phyloP scores from a whole-genome alignment of 2,113 vertebrate genomes.

The Gallinago jamesoni region DNA sequence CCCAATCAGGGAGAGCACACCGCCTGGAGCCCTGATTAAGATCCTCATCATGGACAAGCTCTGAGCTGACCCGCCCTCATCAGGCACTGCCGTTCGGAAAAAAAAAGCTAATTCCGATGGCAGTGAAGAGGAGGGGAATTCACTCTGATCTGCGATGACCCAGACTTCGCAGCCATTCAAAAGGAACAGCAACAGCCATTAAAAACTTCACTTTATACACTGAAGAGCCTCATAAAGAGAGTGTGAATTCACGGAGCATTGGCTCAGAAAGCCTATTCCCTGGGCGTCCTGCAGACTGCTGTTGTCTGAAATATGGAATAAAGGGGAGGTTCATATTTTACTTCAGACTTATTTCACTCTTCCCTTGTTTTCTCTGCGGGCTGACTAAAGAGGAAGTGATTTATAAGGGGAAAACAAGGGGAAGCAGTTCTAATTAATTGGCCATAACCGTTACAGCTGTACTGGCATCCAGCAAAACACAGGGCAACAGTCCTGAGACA shows the following conservation, averaged over 20 bases:
- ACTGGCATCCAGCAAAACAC: neutral
- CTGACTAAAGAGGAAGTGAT: slow-evolving; percentile 48
- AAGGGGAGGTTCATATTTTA: slow-evolving; percentile 51
- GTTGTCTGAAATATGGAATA: slow-evolving; percentile 20
- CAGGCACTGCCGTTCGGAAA: neutral
- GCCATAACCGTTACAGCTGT: neutral
- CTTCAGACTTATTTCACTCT: neutral
- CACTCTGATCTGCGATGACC: neutral
- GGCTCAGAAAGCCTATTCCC: slow-evolving; percentile 38
- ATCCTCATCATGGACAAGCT: neutral
- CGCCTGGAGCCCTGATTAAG: neutral
- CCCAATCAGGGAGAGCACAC: neutral
- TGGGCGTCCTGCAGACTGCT: neutral
- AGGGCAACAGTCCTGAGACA: neutral
- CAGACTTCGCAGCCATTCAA: slow-evolving; percentile 17
- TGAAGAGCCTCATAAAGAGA: slow-evolving; percentile 39
- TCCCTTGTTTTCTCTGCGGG: neutral
- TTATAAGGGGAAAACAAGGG: slow-evolving; percentile 47
- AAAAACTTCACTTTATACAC: neutral
- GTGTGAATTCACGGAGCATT: slow-evolving; percentile 14
- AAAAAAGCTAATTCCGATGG: neutral
- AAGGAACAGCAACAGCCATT: slow-evolving; percentile 13
- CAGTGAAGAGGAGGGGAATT: neutral
- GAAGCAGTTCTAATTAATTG: slow-evolving; percentile 53
- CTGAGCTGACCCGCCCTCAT: neutral